Base-by-base conservation (phyloP, 2,797 vertebrate species). In the Pseudochromis fuscus region DNA sequence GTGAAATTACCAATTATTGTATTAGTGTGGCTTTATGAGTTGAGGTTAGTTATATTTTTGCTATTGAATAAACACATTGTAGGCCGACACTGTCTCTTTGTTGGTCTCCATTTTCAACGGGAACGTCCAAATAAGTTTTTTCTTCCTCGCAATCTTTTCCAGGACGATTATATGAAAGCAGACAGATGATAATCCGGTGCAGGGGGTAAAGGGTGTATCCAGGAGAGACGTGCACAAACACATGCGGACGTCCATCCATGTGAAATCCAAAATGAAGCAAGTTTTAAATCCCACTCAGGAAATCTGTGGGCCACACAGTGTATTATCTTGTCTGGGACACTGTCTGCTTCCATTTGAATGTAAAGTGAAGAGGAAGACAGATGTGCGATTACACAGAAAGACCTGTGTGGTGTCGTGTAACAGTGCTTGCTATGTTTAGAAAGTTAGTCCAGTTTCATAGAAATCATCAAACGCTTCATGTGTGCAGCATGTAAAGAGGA, bases 1-100 rank as follows among this genome's bases (percentile, higher is more conserved):
- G 38, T 40, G 5, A 40, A 40, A 40, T 40, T 7, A n/a, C 38
- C 18, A 42, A 7, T 42, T 42, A 42, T n/a, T 19, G n/a, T 2
- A 7, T 42, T n/a, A n/a, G 15, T 63, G 27, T 53, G 35, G 16
- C 62, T 65, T 67, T 28, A 37, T 51, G 25, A 66, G 19, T 33
- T 52, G 31, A 72, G 69, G 38, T 67, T 13, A 30, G 16, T 63
- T 64, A 49, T 67, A 72, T 72, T 78, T 86, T 76, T 88, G 28
- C 38, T 72, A 59, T 72, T 65, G 15, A 81, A 80, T 84, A 86
- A 84, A 83, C 13, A 56, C 5, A 4, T 30, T 37, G 6, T 66
- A 5, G 62, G 8, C 67, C n/a, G n/a, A n/a, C n/a, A n/a, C 8
- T 25, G 18, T 37, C 21, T 57, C 7, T 3, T 27, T 5, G 3